These are phyloP conservation scores for Naja naja DNA, from an alignment of 2,113 vertebrate genomes.

Conservation along the genomic window DNA sequence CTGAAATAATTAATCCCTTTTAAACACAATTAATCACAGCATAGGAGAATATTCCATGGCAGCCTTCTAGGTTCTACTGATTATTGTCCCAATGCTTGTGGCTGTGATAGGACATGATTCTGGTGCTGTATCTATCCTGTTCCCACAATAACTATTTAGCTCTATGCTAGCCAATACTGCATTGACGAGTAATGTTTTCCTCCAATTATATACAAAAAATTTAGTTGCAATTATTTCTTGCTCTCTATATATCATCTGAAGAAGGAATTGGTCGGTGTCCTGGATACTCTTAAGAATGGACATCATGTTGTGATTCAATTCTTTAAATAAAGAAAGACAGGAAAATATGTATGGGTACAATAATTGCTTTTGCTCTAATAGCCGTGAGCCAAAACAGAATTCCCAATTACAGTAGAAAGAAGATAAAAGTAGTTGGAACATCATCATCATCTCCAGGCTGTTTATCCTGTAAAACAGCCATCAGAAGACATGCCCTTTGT, in stretches of 20 bases:
- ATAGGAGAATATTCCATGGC: neutral
- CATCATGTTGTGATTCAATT: constrained; percentile 20
- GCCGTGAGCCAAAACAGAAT: constrained; percentile 10
- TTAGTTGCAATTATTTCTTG: neutral
- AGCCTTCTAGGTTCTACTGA: neutral
- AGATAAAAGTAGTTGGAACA: constrained; percentile 35
- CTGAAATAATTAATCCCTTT: neutral
- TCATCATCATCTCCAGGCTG: neutral
- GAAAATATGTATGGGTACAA: constrained; percentile 25
- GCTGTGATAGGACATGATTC: neutral
- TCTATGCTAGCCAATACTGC: neutral
- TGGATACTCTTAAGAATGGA: constrained; percentile 22
- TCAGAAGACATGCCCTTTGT: neutral
- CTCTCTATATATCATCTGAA: neutral
- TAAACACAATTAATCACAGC: neutral
- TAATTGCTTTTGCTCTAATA: neutral
- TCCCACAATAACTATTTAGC: neutral
- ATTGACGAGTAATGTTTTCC: neutral
- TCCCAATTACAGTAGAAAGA: constrained; percentile 21
- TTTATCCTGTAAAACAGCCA: neutral
- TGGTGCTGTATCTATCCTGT: neutral
- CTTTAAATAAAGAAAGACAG: constrained; percentile 46
- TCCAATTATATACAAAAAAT: neutral
- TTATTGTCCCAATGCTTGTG: neutral
- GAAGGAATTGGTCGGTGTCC: constrained; percentile 40